Percentiles rank a stretch among this genome's conserved stretches.
Evolutionary conservation across 2,888 invertebrate species (phyloP).

Genomic region (Lamellibrachia satsuma): DNA sequence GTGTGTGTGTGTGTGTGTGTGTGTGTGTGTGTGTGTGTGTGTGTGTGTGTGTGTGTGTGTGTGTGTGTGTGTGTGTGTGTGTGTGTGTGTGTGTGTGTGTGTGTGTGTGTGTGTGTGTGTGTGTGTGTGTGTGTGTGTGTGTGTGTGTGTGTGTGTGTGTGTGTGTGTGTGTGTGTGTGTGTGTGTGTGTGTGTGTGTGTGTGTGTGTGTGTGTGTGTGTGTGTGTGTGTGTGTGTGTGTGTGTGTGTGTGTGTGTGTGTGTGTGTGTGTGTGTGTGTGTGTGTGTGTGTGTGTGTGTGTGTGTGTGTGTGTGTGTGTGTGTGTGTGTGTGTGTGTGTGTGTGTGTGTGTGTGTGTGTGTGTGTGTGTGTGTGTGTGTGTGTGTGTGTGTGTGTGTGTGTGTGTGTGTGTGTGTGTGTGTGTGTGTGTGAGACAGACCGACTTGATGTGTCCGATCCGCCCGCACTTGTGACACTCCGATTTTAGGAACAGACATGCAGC

Average conservation of each 20-base stretch:
- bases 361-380: rapidly evolving
- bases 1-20: rapidly evolving
- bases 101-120: rapidly evolving
- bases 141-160: rapidly evolving
- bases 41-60: rapidly evolving
- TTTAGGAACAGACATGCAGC: too few relatives aligned
- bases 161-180: rapidly evolving
- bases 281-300: rapidly evolving
- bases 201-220: rapidly evolving
- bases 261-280: rapidly evolving
- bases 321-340: rapidly evolving
- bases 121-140: rapidly evolving
- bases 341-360: rapidly evolving
- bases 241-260: rapidly evolving
- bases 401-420: rapidly evolving
- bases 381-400: rapidly evolving
- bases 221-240: rapidly evolving
- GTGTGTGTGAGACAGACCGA: too few relatives aligned
- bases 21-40: rapidly evolving
- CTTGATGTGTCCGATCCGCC: too few relatives aligned
- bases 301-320: rapidly evolving
- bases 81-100: rapidly evolving
- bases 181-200: rapidly evolving
- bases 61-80: rapidly evolving
- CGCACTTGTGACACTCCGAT: too few relatives aligned